Percentiles rank a stretch among this genome's conserved stretches.
Evolutionary conservation across 1,140 invertebrate genomes (phyloP).

Genomic region (Prorops nasuta): DNA sequence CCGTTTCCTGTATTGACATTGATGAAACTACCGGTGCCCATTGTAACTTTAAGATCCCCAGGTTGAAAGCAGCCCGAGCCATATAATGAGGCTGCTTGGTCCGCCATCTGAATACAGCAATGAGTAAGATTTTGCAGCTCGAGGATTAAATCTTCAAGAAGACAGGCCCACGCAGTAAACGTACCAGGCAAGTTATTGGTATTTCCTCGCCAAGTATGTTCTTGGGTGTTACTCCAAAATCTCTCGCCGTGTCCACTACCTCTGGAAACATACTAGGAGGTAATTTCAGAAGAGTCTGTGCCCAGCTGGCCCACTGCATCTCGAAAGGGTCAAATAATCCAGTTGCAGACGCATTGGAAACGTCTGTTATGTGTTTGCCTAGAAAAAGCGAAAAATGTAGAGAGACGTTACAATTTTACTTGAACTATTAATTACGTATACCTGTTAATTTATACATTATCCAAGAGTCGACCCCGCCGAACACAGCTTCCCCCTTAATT

Average conservation of each 20-base stretch:
- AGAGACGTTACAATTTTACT: neutral
- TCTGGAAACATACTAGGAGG: constrained; percentile 75
- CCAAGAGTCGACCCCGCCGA: constrained; percentile 95
- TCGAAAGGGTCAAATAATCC: constrained; percentile 93
- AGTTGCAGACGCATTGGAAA: constrained; percentile 84
- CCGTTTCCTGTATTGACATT: constrained; percentile 80
- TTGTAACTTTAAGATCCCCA: constrained; percentile 86
- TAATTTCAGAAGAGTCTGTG: constrained; percentile 69
- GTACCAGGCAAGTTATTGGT: constrained; percentile 75
- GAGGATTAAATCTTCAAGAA: neutral
- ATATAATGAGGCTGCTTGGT: constrained; percentile 87
- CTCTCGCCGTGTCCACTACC: constrained; percentile 72
- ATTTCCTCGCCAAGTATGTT: constrained; percentile 74
- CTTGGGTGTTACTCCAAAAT: constrained; percentile 68
- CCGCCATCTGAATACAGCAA: constrained; percentile 61
- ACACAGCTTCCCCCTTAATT: constrained; percentile 65
- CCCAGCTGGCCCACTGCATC: constrained; percentile 74
- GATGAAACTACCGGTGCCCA: constrained; percentile 93
- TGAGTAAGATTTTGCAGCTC: neutral
- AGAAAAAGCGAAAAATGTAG: constrained; percentile 10
- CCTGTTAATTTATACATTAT: constrained; percentile 78
- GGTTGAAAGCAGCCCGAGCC: constrained; percentile 81
- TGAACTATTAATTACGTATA: constrained; percentile 21
- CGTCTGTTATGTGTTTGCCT: constrained; percentile 75
- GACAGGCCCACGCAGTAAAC: constrained; percentile 40